Percentiles rank a stretch among this genome's conserved stretches.
Conservation (phyloP, 2,113 vertebrate species). For the Callorhinus ursinus region DNA sequence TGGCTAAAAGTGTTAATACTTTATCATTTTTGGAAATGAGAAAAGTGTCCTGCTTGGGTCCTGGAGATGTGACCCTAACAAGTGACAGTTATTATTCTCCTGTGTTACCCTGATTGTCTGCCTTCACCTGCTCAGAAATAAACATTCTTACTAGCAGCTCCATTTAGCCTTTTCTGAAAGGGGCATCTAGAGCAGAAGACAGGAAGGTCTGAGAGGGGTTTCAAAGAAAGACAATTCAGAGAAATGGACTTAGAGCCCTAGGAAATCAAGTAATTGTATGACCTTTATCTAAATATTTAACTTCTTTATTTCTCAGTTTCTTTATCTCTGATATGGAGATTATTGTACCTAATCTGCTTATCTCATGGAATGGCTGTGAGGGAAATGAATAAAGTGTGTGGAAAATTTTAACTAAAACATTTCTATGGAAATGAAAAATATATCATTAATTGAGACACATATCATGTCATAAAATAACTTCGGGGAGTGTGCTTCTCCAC, state of each 20-base stretch:
- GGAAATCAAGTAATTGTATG: not conserved
- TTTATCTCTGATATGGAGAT: slow-evolving; percentile 7
- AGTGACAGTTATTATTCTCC: not conserved
- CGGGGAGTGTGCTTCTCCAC: not conserved
- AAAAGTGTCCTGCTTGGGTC: not conserved
- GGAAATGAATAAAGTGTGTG: not conserved
- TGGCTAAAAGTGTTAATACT: not conserved
- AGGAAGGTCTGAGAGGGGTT: not conserved
- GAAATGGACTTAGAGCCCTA: not conserved
- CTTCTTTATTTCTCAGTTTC: slow-evolving; percentile 11
- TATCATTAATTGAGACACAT: not conserved
- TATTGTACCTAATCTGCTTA: not conserved
- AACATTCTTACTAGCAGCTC: not conserved
- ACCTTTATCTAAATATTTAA: slow-evolving; percentile 28
- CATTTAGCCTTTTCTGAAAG: not conserved
- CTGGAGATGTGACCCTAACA: not conserved
- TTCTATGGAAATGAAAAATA: not conserved
- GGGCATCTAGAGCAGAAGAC: not conserved
- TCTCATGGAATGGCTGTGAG: not conserved
- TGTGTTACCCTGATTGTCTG: not conserved
- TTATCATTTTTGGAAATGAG: slow-evolving; percentile 6
- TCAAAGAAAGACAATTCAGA: not conserved
- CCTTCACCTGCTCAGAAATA: not conserved
- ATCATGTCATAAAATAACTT: not conserved
- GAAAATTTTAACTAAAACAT: not conserved